Base-by-base conservation (phyloP, 2,797 vertebrate genomes). In the Lindbergichthys nudifrons region DNA sequence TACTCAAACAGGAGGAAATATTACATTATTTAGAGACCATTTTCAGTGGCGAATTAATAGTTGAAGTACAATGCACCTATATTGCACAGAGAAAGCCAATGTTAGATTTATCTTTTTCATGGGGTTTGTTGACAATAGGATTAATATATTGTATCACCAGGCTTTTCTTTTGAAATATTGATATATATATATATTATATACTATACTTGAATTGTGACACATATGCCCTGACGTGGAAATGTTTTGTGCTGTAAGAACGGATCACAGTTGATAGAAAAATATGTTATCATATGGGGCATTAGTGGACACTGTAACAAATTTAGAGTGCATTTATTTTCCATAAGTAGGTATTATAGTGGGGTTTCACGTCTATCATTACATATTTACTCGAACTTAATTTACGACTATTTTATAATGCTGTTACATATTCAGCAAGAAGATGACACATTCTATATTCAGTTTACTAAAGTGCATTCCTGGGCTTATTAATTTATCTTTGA, bases 391-490 rank as follows among this genome's bases (percentile, higher is more conserved):
- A 14, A 54, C 3, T 36, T 6, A 36, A 36, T 36, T 36, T 36
- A 36, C 26, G 8, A 36, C 8, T 36, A 36, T 9, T 6, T 36
- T 6, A 7, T 36, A 39, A 0, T 77, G 18, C 62, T 16, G 23
- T 32, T 11, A 52, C 14, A 46, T 26, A 52, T 18, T 0, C n/a
- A n/a, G 32, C 8, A 58, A 43, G 43, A 70, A 13, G 53, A 43
- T 23, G 11, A 36, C 19, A 13, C 4, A 15, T 3, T 21, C 30
- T 73, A 2, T 21, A 13, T 13, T 56, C 1, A 39, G 36, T 69
- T 45, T 51, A 43, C 23, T 21, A 11, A 39, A 59, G n/a, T 43
- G 64, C 72, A 73, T 76, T 51, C 5, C 15, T 63, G 65, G 15
- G 11, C 42, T 53, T 23, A 41, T 70, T 58, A 16, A 59, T 47